phyloP scores from a whole-genome alignment of 2,888 invertebrate genomes.

The Tridacna gigas region DNA sequence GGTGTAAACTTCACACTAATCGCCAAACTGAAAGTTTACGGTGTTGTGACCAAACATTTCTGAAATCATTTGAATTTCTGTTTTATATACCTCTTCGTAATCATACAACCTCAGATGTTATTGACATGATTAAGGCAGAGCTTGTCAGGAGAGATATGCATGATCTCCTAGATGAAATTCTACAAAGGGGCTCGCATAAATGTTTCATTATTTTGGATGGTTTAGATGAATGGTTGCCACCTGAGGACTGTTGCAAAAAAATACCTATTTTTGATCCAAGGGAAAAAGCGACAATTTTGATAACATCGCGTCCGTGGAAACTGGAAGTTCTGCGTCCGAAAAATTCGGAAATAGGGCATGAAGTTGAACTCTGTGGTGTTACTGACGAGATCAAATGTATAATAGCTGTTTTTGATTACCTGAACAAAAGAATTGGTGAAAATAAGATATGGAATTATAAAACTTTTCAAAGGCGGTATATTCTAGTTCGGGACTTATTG shows the following conservation, averaged over 20 bases:
- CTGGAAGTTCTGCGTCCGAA: conserved; percentile 5
- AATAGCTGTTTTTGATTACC: background rate
- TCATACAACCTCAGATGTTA: background rate
- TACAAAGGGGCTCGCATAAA: background rate
- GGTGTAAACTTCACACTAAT: conserved; percentile 9
- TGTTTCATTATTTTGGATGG: conserved; percentile 18
- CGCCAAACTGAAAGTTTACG: background rate
- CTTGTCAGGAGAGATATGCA: background rate
- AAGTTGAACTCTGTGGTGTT: background rate
- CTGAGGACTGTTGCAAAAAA: background rate
- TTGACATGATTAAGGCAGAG: conserved; percentile 12
- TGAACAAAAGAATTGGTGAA: background rate
- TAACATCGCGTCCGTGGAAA: conserved; percentile 23
- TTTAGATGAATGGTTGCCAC: conserved; percentile 9
- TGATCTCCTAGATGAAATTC: background rate
- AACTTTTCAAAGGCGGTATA: background rate
- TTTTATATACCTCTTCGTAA: conserved; percentile 24
- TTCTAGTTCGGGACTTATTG: background rate
- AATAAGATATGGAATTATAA: background rate
- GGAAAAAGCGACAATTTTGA: background rate
- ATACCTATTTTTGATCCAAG: background rate
- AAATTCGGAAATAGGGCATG: background rate
- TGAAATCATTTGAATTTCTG: conserved; percentile 19
- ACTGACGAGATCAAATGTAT: too few relatives aligned
- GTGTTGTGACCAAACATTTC: background rate